Base-by-base conservation (phyloP, 2,113 vertebrate genomes). In the Anolis sagrei region DNA sequence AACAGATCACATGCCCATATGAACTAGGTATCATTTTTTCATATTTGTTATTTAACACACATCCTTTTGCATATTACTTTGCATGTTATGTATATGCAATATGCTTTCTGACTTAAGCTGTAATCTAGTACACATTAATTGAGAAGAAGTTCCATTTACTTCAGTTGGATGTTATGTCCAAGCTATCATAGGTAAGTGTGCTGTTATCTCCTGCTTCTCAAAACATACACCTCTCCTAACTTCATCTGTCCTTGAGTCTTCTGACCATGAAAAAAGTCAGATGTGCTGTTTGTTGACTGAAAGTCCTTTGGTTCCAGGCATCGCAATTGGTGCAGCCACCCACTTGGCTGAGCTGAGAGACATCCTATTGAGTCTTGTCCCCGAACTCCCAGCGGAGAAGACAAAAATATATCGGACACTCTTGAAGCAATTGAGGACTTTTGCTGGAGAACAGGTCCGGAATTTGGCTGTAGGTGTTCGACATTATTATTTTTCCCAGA, bases 371-470 rank as follows among this genome's bases (percentile, higher is more conserved):
- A 89, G 91, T 7, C 87, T 95, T 61, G 79, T 96, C 58, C 64
- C 70, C 9, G 90, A 95, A 81, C 92, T 96, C 66, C 94, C 94
- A 0, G 34, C 83, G 36, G 95, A 97, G 85, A 96, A 96, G 87
- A 97, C 96, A 0, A 96, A 98, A 82, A 94, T 95, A 49, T 96
- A 94, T 88, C 32, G 34, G n/a, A 95, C 97, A 10, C 91, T 98
- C 76, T 92, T 96, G 88, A 94, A 96, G 68, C 97, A 98, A 85
- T 94, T 98, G 90, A 90, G 92, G 21, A 95, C 94, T 2, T 84
- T 98, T 79, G 97, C 96, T 19, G 97, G 96, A 92, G 90, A 96
- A 86, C 97, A 98, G 94, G 97, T 98, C 87, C 96, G 97, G 8
- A 98, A 95, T 9, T 93, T 98, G 81, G 97, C 96, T 0, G 97